phyloP scores from a whole-genome alignment of 64 coral and sea anemone species.

The Dendrophyllia cribrosa region DNA sequence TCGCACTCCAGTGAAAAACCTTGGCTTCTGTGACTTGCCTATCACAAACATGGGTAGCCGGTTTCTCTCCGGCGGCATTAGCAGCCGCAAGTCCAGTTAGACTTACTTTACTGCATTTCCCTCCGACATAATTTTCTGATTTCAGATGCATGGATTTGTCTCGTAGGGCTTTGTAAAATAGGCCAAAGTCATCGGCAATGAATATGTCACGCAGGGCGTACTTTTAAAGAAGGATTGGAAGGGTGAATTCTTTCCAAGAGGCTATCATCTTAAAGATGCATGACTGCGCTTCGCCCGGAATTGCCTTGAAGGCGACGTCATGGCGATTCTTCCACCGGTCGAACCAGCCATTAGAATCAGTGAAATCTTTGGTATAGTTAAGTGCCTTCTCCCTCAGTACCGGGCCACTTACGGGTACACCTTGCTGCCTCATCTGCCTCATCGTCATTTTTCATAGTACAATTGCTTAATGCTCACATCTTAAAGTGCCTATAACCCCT shows the following conservation, averaged over 20 bases:
- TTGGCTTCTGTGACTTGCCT: too few relatives aligned
- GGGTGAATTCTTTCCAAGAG: too few relatives aligned
- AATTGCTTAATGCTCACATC: too few relatives aligned
- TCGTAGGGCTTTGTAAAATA: conserved; percentile 79
- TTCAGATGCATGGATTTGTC: conserved; percentile 76
- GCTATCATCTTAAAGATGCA: too few relatives aligned
- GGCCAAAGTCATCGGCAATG: too few relatives aligned
- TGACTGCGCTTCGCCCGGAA: conserved; percentile 53
- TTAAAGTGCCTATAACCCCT: too few relatives aligned
- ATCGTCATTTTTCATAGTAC: too few relatives aligned
- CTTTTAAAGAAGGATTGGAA: conserved; percentile 54
- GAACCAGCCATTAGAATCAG: conserved; percentile 61
- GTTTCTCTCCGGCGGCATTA: conserved; percentile 68
- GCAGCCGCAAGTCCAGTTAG: conserved; percentile 79
- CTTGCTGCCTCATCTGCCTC: too few relatives aligned
- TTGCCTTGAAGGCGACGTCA: conserved; percentile 67
- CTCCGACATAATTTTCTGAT: conserved; percentile 62
- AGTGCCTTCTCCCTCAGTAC: conserved; percentile 71
- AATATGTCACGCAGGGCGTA: conserved; percentile 45
- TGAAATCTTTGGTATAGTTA: conserved; percentile 58
- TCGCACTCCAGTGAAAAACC: too few relatives aligned
- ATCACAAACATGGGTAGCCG: too few relatives aligned
- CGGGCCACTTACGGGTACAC: conserved; percentile 63
- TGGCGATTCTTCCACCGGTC: conserved; percentile 70
- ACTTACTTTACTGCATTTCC: conserved; percentile 73